phyloP scores from a whole-genome alignment of 1,140 invertebrate genomes.

The Diachasmimorpha longicaudata region DNA sequence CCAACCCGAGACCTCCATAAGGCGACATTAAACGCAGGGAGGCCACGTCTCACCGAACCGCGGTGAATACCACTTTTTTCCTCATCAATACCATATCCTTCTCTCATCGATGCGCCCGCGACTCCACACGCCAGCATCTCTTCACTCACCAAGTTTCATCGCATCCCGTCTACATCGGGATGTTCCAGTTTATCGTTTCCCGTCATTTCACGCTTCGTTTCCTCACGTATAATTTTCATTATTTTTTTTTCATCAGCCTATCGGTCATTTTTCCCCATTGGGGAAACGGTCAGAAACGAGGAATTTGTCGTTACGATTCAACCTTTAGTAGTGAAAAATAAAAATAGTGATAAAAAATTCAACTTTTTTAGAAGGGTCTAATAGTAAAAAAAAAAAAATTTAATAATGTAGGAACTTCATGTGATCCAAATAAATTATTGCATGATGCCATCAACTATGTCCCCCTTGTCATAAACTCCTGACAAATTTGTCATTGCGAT shows the following conservation, averaged over 20 bases:
- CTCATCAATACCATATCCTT: slow-evolving; percentile 10
- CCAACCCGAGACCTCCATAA: slow-evolving; percentile 52
- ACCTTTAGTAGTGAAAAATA: not conserved
- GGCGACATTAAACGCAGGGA: slow-evolving; percentile 36
- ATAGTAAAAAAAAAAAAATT: too few species aligned
- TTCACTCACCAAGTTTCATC: not conserved
- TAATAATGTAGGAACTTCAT: too few species aligned
- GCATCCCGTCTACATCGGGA: slow-evolving; percentile 2
- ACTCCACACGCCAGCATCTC: not conserved
- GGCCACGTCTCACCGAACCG: slow-evolving; percentile 35
- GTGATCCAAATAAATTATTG: too few species aligned
- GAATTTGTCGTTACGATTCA: not conserved
- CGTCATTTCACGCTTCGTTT: slow-evolving; percentile 4
- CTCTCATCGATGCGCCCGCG: not conserved
- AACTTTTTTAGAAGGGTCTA: too few species aligned
- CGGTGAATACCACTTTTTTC: slow-evolving; percentile 48
- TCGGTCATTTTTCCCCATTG: not conserved
- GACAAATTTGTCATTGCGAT: not conserved
- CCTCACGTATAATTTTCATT: not conserved
- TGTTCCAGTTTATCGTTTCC: slow-evolving; percentile 8
- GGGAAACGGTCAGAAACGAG: not conserved
- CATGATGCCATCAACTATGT: too few species aligned
- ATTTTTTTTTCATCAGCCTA: not conserved
- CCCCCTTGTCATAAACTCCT: not conserved
- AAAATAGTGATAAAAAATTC: too few species aligned